Evolutionary conservation across 2,888 invertebrate genomes (phyloP).

Genomic region (Hipparchia semele): DNA sequence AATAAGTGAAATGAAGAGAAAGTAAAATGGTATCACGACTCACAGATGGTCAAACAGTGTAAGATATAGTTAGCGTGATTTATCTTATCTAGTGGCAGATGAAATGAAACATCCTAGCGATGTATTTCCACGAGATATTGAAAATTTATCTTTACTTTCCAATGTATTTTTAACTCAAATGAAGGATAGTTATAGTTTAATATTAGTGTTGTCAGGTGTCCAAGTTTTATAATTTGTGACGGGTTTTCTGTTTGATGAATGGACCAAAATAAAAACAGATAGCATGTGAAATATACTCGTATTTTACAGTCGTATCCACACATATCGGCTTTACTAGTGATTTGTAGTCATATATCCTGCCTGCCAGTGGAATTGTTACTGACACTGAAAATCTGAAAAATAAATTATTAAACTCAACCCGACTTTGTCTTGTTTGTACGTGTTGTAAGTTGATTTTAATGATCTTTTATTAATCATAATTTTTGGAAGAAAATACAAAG

Average conservation of each 20-base stretch:
- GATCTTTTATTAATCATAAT: too few species aligned
- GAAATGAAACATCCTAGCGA: slow-evolving; percentile 9
- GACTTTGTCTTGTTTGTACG: too few species aligned
- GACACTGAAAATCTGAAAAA: neutral
- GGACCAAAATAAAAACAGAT: neutral
- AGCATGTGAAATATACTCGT: neutral
- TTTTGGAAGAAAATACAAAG: too few species aligned
- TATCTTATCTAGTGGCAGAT: slow-evolving; percentile 33
- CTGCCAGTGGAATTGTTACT: neutral
- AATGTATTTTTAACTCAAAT: neutral
- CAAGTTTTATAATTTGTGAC: neutral
- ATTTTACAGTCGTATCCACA: neutral
- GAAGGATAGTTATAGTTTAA: neutral
- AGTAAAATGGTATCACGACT: slow-evolving; percentile 39
- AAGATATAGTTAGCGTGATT: slow-evolving; percentile 34
- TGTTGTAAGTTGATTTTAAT: too few species aligned
- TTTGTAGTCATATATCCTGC: neutral
- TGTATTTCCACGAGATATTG: slow-evolving; percentile 20
- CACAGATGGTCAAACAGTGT: slow-evolving; percentile 34
- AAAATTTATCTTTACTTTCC: neutral
- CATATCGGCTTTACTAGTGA: neutral
- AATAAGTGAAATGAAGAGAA: slow-evolving; percentile 37
- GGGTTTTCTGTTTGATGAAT: neutral
- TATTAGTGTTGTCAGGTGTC: neutral
- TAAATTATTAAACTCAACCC: too few species aligned